Evolutionary conservation across 2,113 vertebrate genomes (phyloP), one percentile per base, ranked within the genome.

Genomic region (Sinocyclocheilus rhinocerous): DNA sequence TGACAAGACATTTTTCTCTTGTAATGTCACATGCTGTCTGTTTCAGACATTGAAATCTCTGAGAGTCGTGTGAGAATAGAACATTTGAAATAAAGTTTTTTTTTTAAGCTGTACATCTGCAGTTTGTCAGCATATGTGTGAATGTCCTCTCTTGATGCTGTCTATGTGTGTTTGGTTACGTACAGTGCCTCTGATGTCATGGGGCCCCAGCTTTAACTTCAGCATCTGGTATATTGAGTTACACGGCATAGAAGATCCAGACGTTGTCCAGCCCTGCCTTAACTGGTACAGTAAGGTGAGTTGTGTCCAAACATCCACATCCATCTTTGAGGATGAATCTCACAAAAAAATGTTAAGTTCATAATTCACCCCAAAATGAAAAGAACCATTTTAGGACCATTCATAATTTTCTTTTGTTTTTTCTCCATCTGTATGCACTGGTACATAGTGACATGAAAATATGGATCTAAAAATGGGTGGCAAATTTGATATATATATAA

Each of bases 231-330:
- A 98, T 93, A 97, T 99, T 93, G 98, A 99, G 95, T 96, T 99
- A 86, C 98, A 97, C 73, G 98, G 98, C 87, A 98, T 99, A 83
- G 98, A 99, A 94, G 97, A 99, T 88, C 97, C 98, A 20, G 98
- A 98, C 84, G 96, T 99, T 86, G 98, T 99, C 88, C 98, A 99
- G 57, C 98, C 98, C 5, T 99, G 98, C 93, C 97, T 99, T 94
- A 98, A 99, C 95, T 99, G 98, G 98, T 99, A 99, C 92, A 99
- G 98, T 94, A 99, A 99, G 97, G 98, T 99, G 95, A 93, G 95
- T 73, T 63, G 90, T 80, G 76, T 6, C 29, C 3, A 16, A 22
- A 36, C 13, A 15, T 67, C 26, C 24, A 67, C 26, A 33, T 7
- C 6, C 13, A 45, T 39, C 36, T 61, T 7, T 59, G 11, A 22